Evolutionary conservation across 2,888 invertebrate genomes (phyloP).

Genomic region (Nemoura dubitans): DNA sequence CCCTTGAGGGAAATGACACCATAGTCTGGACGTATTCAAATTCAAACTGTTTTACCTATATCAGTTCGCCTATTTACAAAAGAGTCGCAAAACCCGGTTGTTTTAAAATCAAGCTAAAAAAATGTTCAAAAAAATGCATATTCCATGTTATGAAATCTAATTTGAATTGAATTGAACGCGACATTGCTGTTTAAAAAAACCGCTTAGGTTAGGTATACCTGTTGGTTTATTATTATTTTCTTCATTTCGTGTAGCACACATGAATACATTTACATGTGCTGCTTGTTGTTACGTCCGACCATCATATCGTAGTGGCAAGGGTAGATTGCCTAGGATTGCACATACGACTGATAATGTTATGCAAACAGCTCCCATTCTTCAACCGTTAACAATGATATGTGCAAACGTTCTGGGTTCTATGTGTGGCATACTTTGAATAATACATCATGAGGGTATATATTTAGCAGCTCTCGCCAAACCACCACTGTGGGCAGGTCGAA

Average conservation of each 20-base stretch:
- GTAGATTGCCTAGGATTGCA: neutral
- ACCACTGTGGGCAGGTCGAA: neutral
- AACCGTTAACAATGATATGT: conserved; percentile 5
- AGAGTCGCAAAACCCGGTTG: neutral
- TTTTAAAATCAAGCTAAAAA: neutral
- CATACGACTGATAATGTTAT: conserved; percentile 12
- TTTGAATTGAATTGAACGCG: neutral
- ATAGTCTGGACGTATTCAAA: no score
- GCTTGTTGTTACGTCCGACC: neutral
- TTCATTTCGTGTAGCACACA: neutral
- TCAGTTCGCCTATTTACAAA: no score
- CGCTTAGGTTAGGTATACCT: neutral
- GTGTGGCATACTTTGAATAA: conserved; percentile 12
- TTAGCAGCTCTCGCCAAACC: neutral
- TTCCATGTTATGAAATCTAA: neutral
- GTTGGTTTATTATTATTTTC: neutral
- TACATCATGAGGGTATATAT: neutral
- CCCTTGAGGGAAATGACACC: no score
- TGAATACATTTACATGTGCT: neutral
- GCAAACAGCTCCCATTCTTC: neutral
- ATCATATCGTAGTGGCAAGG: neutral
- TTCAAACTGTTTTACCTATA: no score
- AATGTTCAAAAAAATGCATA: neutral
- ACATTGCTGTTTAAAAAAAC: no score
- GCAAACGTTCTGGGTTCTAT: neutral